These are phyloP conservation scores for Lottia gigantea DNA, from an alignment of 2,888 invertebrate genomes.

Conservation along the genomic window DNA sequence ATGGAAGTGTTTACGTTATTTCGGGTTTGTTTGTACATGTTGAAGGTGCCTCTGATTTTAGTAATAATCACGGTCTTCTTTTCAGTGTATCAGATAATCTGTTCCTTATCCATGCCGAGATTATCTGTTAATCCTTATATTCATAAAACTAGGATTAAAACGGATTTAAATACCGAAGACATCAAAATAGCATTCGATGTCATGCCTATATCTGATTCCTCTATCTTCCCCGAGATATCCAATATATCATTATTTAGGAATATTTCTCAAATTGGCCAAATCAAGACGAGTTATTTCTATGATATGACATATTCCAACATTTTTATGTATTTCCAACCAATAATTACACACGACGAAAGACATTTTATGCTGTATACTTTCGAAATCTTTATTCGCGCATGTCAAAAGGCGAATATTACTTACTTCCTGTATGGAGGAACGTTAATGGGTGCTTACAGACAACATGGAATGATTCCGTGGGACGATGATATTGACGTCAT, in stretches of 20 bases:
- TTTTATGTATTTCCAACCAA: conserved; percentile 27
- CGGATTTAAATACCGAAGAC: background rate
- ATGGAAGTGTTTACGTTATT: background rate
- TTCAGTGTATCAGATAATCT: conserved; percentile 1
- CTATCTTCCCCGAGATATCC: background rate
- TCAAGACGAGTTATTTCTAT: background rate
- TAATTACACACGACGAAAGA: conserved; percentile 24
- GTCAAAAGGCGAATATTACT: conserved; percentile 24
- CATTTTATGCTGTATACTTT: conserved; percentile 28
- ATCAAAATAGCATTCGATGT: background rate
- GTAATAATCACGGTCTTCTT: background rate
- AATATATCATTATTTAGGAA: background rate
- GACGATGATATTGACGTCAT: conserved; percentile 52
- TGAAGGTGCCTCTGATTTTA: background rate
- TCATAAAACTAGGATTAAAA: background rate
- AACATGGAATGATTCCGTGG: conserved; percentile 49
- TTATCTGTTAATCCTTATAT: background rate
- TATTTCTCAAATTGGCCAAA: background rate
- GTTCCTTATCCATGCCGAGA: background rate
- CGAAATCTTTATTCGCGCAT: conserved; percentile 29
- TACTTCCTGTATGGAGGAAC: conserved; percentile 47
- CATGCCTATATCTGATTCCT: background rate
- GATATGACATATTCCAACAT: conserved; percentile 9
- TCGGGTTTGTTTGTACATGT: background rate
- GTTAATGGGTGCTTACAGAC: conserved; percentile 44